Conservation (phyloP, 2,113 vertebrate species). For the Grantiella picta region DNA sequence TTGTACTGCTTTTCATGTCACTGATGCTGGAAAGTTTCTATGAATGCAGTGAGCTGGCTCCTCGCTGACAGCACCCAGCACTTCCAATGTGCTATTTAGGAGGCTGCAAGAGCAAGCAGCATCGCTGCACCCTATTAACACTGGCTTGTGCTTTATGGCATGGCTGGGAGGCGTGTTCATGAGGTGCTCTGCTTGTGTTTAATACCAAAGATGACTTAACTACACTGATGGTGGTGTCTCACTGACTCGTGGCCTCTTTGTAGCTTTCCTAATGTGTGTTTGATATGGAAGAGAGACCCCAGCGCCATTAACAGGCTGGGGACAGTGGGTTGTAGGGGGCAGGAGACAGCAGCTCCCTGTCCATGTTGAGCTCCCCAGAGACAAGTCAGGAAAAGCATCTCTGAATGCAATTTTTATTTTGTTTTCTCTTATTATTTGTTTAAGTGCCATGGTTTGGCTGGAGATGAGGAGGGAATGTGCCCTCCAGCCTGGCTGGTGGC, state of each 20-base stretch:
- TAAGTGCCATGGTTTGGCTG: not conserved
- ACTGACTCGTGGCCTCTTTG: not conserved
- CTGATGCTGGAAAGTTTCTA: not conserved
- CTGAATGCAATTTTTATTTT: not conserved
- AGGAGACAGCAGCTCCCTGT: not conserved
- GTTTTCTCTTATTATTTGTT: not conserved
- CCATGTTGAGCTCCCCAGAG: not conserved
- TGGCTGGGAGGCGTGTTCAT: not conserved
- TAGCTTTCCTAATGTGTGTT: not conserved
- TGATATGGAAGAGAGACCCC: not conserved
- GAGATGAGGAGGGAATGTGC: not conserved
- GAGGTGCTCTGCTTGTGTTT: not conserved
- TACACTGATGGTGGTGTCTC: not conserved
- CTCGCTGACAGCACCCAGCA: not conserved
- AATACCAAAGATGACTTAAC: not conserved
- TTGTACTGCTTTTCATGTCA: rapidly evolving
- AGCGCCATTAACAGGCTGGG: not conserved
- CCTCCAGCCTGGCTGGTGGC: not conserved
- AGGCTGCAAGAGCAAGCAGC: not conserved
- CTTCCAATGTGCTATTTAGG: not conserved
- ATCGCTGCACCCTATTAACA: rapidly evolving
- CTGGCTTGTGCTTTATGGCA: not conserved
- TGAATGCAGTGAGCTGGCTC: not conserved
- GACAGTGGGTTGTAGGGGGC: too few relatives aligned
- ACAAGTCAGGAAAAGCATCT: not conserved